These are phyloP conservation scores for Malurus cyaneus DNA, from an alignment of 2,113 vertebrate species.

Conservation along the genomic window DNA sequence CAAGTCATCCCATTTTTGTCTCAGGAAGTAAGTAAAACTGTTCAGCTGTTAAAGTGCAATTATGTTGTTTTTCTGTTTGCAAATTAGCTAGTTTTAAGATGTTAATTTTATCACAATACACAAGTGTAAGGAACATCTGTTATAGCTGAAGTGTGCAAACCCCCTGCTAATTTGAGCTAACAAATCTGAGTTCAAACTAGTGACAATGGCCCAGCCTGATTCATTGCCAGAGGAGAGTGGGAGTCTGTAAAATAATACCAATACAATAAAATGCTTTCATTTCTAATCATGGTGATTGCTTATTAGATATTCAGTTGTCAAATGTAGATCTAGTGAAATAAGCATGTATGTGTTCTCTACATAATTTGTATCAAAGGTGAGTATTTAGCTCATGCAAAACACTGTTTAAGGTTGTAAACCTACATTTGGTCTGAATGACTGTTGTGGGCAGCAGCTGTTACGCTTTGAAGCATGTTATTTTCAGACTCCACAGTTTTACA, in stretches of 20 bases:
- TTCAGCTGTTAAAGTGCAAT: conserved; percentile 78
- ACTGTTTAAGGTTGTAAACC: neutral
- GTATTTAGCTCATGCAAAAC: neutral
- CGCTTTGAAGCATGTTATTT: neutral
- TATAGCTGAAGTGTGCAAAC: conserved; percentile 73
- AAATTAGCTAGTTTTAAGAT: conserved; percentile 81
- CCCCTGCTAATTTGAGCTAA: conserved; percentile 67
- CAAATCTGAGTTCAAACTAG: conserved; percentile 59
- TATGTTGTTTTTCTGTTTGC: conserved; percentile 80
- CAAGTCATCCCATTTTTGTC: conserved; percentile 99
- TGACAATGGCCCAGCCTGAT: conserved; percentile 52
- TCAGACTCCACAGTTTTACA: neutral
- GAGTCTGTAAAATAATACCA: conserved; percentile 44
- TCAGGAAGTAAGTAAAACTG: conserved; percentile 93
- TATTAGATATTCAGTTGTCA: conserved; percentile 10
- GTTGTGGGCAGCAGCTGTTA: neutral
- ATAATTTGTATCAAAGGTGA: neutral
- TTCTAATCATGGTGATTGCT: neutral
- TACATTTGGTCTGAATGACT: neutral
- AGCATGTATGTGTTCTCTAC: neutral
- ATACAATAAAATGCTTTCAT: conserved; percentile 18
- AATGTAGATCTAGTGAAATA: neutral
- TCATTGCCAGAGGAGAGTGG: conserved; percentile 23
- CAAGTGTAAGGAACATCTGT: conserved; percentile 79
- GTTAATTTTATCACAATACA: conserved; percentile 79